A percentile compares a stretch with the other conserved stretches of the same genome.
phyloP scores from a whole-genome alignment of 2,888 invertebrate genomes.

The Papilio elwesi region DNA sequence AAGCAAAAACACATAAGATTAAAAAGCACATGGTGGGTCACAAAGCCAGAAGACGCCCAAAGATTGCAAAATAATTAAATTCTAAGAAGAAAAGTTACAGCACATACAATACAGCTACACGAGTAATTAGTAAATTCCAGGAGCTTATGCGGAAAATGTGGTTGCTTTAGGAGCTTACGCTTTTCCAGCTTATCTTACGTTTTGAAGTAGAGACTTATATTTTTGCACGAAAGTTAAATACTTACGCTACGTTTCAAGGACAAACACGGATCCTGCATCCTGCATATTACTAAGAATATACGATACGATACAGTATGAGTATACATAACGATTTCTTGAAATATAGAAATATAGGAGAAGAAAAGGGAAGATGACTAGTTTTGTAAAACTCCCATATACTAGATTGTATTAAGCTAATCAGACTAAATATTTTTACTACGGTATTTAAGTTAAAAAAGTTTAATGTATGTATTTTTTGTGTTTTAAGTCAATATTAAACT shows the following conservation, averaged over 20 bases:
- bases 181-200: slow-evolving; percentile 20
- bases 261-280: background rate
- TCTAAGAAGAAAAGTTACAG: slow-evolving; percentile 13
- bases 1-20: background rate
- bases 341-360: too few species aligned
- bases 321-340: too few species aligned
- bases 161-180: slow-evolving; percentile 29
- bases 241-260: background rate
- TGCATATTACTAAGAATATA: background rate
- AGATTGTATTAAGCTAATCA: too few species aligned
- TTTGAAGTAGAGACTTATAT: slow-evolving; percentile 12
- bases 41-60: background rate
- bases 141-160: slow-evolving; percentile 34
- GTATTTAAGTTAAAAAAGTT: too few species aligned
- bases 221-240: background rate
- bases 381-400: too few species aligned
- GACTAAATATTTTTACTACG: too few species aligned
- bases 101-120: slow-evolving; percentile 25
- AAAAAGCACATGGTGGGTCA: background rate
- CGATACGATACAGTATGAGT: too few species aligned
- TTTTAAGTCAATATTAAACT: too few species aligned
- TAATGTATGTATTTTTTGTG: too few species aligned
- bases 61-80: slow-evolving; percentile 21
- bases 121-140: slow-evolving; percentile 37
- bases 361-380: too few species aligned